Base-by-base conservation (phyloP, 2,113 vertebrate genomes). In the Notothenia coriiceps region DNA sequence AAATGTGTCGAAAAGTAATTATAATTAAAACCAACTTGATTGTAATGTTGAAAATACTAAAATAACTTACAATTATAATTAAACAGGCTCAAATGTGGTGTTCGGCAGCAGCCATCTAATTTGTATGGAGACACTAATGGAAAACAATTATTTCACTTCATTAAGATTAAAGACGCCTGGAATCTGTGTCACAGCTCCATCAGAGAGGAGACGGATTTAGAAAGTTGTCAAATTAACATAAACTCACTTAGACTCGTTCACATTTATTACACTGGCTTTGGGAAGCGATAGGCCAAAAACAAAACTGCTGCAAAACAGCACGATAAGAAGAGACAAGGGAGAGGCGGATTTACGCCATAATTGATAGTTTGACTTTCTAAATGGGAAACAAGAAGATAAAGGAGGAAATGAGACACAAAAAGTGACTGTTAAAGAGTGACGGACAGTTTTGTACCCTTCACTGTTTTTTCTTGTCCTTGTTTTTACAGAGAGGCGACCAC, bases 91-190 rank as follows among this genome's bases (percentile, higher is more conserved):
- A 78, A 85, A 89, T 87, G 78, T 76, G 75, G 81, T 12, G 79
- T 72, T 92, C 77, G 67, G 82, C 35, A 56, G 80, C 73, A 73
- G 79, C 15, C 83, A 60, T 70, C 61, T 86, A 82, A 86, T 86
- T 92, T 18, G 18, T 88, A 85, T 78, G 74, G 77, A 86, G 89
- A 84, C 80, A 33, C 84, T 90, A 88, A 94, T 91, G 91, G 85
- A 89, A 94, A 90, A 91, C 91, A 88, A 93, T 93, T 88, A 92
- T 92, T 91, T 92, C 91, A 91, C 90, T 93, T 92, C 91, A 92
- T 92, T 91, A 89, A 83, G 91, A 93, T 92, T 91, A 91, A 91
- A 90, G 82, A 89, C 52, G 85, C 61, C 59, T 50, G 57, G 77
- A 88, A 90, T 88, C 80, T 83, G 88, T 88, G 90, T 88, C 93